Conservation (phyloP, 92 coral and sea anemone genomes). For the Isaurus tuberculatus region DNA sequence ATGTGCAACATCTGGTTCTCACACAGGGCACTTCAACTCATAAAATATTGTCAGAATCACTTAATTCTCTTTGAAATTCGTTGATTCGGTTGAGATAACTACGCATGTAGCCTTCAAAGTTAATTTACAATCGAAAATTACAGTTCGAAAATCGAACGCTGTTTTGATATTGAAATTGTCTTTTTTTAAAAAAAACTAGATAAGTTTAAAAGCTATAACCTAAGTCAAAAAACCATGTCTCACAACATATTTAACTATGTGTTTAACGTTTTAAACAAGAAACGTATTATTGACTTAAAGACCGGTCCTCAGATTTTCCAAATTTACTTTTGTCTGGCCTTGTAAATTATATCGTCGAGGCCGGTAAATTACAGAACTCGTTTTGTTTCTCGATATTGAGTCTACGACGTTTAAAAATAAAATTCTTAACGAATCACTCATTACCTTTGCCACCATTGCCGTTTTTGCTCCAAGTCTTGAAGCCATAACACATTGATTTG, state of each 20-base stretch:
- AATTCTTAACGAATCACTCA: conserved; percentile 6
- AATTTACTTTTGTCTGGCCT: neutral
- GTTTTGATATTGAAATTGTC: no score
- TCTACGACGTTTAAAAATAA: neutral
- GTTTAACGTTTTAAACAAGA: conserved; percentile 3
- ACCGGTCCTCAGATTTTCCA: neutral
- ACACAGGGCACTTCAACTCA: conserved; percentile 40
- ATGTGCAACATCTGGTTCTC: conserved; percentile 34
- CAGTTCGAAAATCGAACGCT: neutral
- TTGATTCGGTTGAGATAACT: conserved; percentile 24
- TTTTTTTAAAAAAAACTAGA: no score
- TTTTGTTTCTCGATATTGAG: neutral
- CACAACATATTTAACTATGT: conserved; percentile 10
- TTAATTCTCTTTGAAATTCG: neutral
- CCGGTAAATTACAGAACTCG: neutral
- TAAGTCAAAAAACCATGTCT: neutral
- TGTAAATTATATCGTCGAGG: neutral
- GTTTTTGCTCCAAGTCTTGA: conserved; percentile 97
- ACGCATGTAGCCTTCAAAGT: conserved; percentile 16
- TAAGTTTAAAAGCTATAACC: no score
- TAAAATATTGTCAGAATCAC: neutral
- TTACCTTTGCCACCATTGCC: conserved; percentile 99
- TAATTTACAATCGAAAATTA: neutral
- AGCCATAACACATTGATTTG: conserved; percentile 99
- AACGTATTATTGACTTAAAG: conserved; percentile 32